phyloP scores from a whole-genome alignment of 1,140 invertebrate species.

The Anagrus nilaparvatae region DNA sequence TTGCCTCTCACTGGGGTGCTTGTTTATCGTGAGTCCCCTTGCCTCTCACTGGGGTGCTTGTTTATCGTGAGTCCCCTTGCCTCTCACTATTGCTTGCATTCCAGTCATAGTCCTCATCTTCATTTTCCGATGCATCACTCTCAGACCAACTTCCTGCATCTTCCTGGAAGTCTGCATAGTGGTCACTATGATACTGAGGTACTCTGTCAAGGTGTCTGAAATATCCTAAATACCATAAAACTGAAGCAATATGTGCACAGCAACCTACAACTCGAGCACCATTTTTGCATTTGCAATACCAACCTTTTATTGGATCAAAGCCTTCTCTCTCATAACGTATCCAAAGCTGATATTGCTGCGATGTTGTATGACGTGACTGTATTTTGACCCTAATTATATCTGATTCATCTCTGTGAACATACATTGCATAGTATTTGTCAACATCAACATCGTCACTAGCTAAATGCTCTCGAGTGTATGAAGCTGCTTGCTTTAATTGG shows the following conservation, averaged over 20 bases:
- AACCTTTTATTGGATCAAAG: neutral
- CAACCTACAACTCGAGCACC: neutral
- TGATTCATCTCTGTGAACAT: too few relatives aligned
- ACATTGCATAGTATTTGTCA: too few relatives aligned
- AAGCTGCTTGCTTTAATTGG: neutral
- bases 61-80: too few relatives aligned
- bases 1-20: too few relatives aligned
- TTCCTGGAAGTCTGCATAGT: too few relatives aligned
- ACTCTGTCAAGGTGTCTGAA: neutral
- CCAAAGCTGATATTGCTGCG: neutral
- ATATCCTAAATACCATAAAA: neutral
- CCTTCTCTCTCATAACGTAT: neutral
- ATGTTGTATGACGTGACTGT: neutral
- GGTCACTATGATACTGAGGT: neutral
- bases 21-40: too few relatives aligned
- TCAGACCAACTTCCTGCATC: too few relatives aligned
- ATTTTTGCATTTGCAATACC: neutral
- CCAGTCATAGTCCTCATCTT: too few relatives aligned
- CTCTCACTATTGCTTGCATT: too few relatives aligned
- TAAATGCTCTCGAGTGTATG: neutral
- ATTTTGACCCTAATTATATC: neutral
- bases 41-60: too few relatives aligned
- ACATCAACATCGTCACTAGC: neutral
- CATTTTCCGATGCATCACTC: too few relatives aligned
- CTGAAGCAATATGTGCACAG: constrained; percentile 1